Conservation (phyloP, 1,140 invertebrate genomes). For the Cydia splendana region DNA sequence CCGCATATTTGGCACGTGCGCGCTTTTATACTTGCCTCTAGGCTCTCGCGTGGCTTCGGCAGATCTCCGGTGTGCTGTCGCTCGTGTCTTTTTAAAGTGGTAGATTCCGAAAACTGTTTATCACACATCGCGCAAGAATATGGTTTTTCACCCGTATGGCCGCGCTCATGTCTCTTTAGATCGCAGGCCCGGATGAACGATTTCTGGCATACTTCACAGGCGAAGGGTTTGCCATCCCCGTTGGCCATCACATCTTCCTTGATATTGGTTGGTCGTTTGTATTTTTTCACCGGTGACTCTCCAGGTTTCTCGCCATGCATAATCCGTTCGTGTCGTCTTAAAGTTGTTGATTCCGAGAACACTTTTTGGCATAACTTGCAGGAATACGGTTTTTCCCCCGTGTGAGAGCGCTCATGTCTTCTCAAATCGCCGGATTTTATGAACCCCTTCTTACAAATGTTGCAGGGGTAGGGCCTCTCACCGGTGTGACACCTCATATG, state of each 20-base stretch:
- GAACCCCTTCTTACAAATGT: neutral
- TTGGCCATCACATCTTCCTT: neutral
- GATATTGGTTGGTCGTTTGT: neutral
- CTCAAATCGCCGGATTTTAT: slow-evolving; percentile 20
- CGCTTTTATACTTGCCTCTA: neutral
- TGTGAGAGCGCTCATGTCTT: slow-evolving; percentile 14
- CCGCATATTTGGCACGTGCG: neutral
- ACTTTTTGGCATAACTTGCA: slow-evolving; percentile 24
- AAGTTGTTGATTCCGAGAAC: slow-evolving; percentile 15
- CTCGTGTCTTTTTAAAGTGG: too few relatives aligned
- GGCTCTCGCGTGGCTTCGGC: too few relatives aligned
- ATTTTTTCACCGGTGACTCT: too few relatives aligned
- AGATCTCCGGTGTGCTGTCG: neutral
- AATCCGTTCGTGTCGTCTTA: neutral
- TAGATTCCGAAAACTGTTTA: too few relatives aligned
- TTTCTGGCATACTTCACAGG: neutral
- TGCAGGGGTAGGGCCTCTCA: slow-evolving; percentile 15
- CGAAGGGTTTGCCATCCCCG: too few relatives aligned
- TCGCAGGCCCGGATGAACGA: neutral
- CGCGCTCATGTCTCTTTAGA: neutral
- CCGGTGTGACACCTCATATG: slow-evolving; percentile 6
- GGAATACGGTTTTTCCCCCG: slow-evolving; percentile 32
- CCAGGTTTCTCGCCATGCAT: neutral
- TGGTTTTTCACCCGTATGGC: neutral
- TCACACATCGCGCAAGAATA: too few relatives aligned